Conservation (phyloP, 1,140 invertebrate genomes). For the Oryzaephilus surinamensis region DNA sequence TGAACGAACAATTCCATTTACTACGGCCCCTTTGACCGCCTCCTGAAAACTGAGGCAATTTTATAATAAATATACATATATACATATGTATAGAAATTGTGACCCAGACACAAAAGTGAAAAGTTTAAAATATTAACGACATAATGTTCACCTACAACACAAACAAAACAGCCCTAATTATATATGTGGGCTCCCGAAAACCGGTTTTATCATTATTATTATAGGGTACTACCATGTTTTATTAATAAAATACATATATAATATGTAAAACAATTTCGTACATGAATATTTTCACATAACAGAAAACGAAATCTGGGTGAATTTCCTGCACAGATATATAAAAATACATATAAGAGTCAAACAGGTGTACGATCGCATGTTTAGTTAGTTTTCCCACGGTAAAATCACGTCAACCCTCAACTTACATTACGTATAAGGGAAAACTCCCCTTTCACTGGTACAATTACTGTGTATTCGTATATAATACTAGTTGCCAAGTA, state of each 20-base stretch:
- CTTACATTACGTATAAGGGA: not conserved
- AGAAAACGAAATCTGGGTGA: constrained; percentile 8
- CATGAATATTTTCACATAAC: constrained; percentile 17
- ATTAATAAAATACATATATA: not conserved
- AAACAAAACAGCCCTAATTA: no score
- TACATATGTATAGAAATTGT: no score
- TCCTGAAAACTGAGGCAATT: no score
- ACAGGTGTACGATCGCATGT: constrained; percentile 15
- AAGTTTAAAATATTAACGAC: no score
- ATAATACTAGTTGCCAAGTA: not conserved
- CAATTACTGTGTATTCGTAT: not conserved
- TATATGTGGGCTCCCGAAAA: no score
- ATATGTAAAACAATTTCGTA: constrained; percentile 11
- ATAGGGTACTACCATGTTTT: constrained; percentile 7
- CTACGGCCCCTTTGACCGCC: no score
- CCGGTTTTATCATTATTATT: not conserved
- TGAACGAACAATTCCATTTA: no score
- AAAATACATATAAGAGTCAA: not conserved
- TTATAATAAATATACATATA: no score
- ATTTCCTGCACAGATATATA: constrained; percentile 13
- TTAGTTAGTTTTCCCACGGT: constrained; percentile 15
- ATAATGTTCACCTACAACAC: no score
- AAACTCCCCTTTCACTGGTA: not conserved
- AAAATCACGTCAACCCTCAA: constrained; percentile 15
- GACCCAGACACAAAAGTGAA: no score